Base-by-base conservation (phyloP, 2,113 vertebrate species). In the Glareola pratincola region DNA sequence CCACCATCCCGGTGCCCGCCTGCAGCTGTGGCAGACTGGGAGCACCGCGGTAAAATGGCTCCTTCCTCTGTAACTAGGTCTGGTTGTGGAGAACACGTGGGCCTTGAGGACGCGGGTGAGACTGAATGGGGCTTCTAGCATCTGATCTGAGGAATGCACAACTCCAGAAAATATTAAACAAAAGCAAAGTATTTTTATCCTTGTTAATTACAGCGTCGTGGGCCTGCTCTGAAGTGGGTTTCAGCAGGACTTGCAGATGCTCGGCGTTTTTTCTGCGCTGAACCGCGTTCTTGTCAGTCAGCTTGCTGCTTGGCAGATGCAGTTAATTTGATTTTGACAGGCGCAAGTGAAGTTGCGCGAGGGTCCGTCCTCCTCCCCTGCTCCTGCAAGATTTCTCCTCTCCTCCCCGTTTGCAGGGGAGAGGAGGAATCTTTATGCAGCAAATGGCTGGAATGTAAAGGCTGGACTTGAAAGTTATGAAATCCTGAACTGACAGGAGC, bases 141-240 rank as follows among this genome's bases (percentile, higher is more conserved):
- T 96, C 94, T 95, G 92, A 96, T 89, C 66, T 5, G 88, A 96
- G 92, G 83, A 87, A 6, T 10, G 79, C 76, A 10, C 79, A 88
- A 84, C 95, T 94, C 85, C 83, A 88, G 93, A 88, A 95, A 86
- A 72, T 60, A 89, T 86, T 86, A 96, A 97, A 96, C 95, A 97
- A 97, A 97, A 97, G 91, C 91, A 8, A 83, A 96, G 92, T 96
- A 93, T 96, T 96, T 97, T 96, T 94, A 96, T 95, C 94, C 91
- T 47, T 3, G 88, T 95, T 97, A 98, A 97, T 98, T 98, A 93
- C 97, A 96, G 87, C n/a, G 66, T 91, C 57, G 77, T 89, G 89
- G 94, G 94, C 94, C 95, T 75, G 90, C 85, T 53, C 94, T 95
- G 94, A 80, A 94, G 91, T 88, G 91, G 94, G 86, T 84, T 96